phyloP scores from a whole-genome alignment of 2,888 invertebrate species.

The Hemicrepidius hirtus region DNA sequence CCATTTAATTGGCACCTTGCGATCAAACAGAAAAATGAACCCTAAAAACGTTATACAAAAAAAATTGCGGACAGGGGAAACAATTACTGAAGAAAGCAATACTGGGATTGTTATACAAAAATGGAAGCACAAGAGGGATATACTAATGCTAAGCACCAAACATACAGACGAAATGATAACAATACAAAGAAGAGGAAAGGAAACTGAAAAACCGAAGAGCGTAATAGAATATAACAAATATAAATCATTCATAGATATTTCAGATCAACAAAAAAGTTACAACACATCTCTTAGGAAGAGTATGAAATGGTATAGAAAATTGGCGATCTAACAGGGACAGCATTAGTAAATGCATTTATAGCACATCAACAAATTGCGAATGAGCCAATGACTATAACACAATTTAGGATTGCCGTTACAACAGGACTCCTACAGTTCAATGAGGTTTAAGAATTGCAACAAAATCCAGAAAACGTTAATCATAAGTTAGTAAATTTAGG shows the following conservation, averaged over 20 bases:
- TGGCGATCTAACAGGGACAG: constrained; percentile 39
- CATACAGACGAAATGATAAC: constrained; percentile 24
- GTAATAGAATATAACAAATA: constrained; percentile 47
- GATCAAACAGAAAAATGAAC: constrained; percentile 13
- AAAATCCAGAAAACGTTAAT: neutral
- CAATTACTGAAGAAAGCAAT: constrained; percentile 30
- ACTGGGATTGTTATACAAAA: constrained; percentile 37
- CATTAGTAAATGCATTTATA: constrained; percentile 43
- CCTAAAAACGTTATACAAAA: constrained; percentile 12
- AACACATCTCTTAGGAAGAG: constrained; percentile 56
- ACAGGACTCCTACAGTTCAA: neutral
- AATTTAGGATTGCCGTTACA: constrained; percentile 10
- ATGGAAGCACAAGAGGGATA: constrained; percentile 41
- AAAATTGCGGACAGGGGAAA: constrained; percentile 31
- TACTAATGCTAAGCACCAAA: constrained; percentile 34
- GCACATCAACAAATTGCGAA: constrained; percentile 53
- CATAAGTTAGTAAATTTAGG: constrained; percentile 22
- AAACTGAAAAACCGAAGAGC: constrained; percentile 27
- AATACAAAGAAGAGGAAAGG: neutral
- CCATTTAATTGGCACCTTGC: constrained; percentile 31
- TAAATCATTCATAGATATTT: constrained; percentile 44
- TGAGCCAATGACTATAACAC: constrained; percentile 46
- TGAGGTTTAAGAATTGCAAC: neutral
- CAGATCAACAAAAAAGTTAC: constrained; percentile 48
- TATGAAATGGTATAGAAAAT: constrained; percentile 46